Conservation (phyloP, 2,113 vertebrate genomes). For the Marmota flaviventris region DNA sequence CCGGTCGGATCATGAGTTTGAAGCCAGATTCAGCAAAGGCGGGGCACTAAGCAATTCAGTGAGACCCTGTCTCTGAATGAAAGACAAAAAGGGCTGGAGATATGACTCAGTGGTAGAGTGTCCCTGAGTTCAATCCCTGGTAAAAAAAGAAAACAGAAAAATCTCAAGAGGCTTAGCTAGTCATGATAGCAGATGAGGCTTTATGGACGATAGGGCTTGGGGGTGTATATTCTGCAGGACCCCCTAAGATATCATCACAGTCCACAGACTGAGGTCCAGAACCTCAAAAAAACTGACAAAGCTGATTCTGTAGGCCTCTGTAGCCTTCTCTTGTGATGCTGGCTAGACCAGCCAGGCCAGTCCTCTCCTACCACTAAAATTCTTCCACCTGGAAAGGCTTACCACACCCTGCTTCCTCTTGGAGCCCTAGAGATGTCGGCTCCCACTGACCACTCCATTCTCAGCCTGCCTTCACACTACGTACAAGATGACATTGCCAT, state of each 20-base stretch:
- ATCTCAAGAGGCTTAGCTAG: background rate
- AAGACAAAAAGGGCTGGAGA: no score
- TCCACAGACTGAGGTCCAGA: background rate
- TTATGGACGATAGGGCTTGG: background rate
- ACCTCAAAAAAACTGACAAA: background rate
- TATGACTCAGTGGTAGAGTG: no score
- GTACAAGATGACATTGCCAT: background rate
- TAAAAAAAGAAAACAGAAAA: background rate
- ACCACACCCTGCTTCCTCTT: slow-evolving; percentile 32
- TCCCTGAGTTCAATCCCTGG: no score
- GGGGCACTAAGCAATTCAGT: no score
- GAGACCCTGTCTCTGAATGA: no score
- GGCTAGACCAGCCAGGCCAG: slow-evolving; percentile 55
- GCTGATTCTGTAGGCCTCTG: background rate
- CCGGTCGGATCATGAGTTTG: no score
- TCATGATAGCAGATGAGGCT: background rate
- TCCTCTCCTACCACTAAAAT: slow-evolving; percentile 31
- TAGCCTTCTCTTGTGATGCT: background rate
- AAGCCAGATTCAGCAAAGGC: no score
- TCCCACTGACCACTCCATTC: background rate
- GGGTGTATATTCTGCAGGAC: background rate
- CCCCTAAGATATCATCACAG: background rate
- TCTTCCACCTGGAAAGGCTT: background rate
- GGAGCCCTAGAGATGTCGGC: background rate
- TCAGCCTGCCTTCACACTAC: background rate